Base-by-base conservation (phyloP, 2,113 vertebrate species). In the Hirundichthys speculiger region DNA sequence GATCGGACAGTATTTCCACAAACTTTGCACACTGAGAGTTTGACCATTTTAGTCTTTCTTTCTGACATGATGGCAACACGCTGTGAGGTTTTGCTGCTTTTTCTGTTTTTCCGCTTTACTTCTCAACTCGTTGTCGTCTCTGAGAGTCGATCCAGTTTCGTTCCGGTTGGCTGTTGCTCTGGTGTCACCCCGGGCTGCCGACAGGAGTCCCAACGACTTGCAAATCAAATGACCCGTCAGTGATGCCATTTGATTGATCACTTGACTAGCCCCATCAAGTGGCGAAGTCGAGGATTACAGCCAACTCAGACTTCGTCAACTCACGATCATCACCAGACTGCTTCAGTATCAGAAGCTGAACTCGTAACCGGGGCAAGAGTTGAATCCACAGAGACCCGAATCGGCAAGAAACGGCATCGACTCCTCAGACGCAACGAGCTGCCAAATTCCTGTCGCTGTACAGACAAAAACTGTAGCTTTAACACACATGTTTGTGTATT, bases 31-130 rank as follows among this genome's bases (percentile, higher is more conserved):
- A 34, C 30, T 34, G 3, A 34, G 30, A 34, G 6, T 34, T 34
- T 34, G 30, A 34, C 30, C 30, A 34, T 34, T 34, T 34, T 10
- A 34, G 30, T 34, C 30, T 34, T 34, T 34, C 30, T 34, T 34
- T 34, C 30, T 34, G 6, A 34, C 30, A 34, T 34, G 30, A 34
- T 2, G 30, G 30, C 30, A 34, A 34, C 30, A 34, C 11, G 30
- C 30, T 34, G 30, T 38, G 10, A 7, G 59, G 69, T 85, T 66
- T 43, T 47, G 39, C 55, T 71, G 64, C 60, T 61, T 62, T 34
- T 34, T 34, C 55, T 55, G 25, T 40, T 53, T 56, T 40, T 13
- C 18, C 49, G 72, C 66, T 80, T 76, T 55, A 56, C 52, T 58
- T 69, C 38, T 27, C 7, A 8, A 47, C 12, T 52, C 11, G 62